These are phyloP conservation scores for Macrosoma leucophasiata DNA, from an alignment of 2,888 invertebrate species.

Conservation along the genomic window DNA sequence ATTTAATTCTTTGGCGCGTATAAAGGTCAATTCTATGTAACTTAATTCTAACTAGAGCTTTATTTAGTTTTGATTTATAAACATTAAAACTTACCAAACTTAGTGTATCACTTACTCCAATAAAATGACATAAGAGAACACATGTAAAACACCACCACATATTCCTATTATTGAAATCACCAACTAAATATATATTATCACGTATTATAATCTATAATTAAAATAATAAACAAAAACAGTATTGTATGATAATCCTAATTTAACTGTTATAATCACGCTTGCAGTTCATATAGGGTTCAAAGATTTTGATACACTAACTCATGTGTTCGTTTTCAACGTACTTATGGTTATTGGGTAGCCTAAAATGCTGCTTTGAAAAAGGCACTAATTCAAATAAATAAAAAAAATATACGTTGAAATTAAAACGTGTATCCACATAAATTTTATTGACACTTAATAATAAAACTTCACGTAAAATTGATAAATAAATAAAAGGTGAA, in stretches of 20 bases:
- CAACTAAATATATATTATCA: conserved; percentile 5
- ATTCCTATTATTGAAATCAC: conserved; percentile 19
- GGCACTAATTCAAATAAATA: conserved; percentile 17
- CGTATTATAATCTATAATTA: too few species aligned
- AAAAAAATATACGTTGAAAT: too few species aligned
- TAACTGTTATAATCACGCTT: conserved; percentile 6
- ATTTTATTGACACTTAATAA: too few species aligned
- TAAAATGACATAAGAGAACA: conserved; percentile 38
- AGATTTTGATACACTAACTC: conserved; percentile 65
- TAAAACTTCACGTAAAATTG: too few species aligned
- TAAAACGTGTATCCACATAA: too few species aligned
- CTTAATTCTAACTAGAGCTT: too few species aligned
- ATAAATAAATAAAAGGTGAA: too few species aligned
- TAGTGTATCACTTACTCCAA: conserved; percentile 31
- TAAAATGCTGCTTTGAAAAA: conserved; percentile 68
- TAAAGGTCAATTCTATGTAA: too few species aligned
- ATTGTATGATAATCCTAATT: too few species aligned
- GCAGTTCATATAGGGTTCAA: conserved; percentile 48
- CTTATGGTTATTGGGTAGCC: conserved; percentile 44
- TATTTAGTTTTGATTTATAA: too few species aligned
- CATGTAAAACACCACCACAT: conserved; percentile 44
- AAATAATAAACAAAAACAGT: too few species aligned
- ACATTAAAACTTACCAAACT: conserved; percentile 42
- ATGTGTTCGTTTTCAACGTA: conserved; percentile 50
- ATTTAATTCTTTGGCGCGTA: too few species aligned